Evolutionary conservation across 2,888 invertebrate genomes (phyloP).

Genomic region (Rhaphigaster nebulosa): DNA sequence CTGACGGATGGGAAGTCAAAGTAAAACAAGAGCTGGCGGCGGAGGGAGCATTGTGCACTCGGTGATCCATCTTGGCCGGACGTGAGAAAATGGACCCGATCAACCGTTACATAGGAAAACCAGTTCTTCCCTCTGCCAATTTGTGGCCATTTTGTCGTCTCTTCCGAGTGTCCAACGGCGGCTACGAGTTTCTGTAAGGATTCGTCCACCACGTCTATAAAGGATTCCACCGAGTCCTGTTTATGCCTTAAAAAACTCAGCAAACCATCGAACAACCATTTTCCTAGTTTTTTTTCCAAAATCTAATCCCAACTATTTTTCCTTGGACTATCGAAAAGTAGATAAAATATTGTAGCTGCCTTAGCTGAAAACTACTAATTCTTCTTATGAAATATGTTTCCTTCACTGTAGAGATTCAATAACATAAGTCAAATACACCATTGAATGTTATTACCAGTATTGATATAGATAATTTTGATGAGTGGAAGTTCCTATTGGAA

Average conservation of each 20-base stretch:
- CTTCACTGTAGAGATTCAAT: too few relatives aligned
- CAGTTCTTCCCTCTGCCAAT: constrained; percentile 52
- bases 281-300: neutral
- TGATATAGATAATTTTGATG: too few relatives aligned
- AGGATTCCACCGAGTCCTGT: neutral
- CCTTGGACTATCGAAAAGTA: too few relatives aligned
- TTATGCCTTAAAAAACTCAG: neutral
- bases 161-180: constrained; percentile 13
- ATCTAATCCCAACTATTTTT: neutral
- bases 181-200: neutral
- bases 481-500: too few relatives aligned
- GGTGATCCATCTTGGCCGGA: constrained; percentile 61
- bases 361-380: too few relatives aligned
- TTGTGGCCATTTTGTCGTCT: constrained; percentile 45
- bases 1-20: constrained; percentile 40
- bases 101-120: constrained; percentile 55
- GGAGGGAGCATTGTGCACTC: constrained; percentile 49
- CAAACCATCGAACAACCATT: neutral
- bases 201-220: neutral
- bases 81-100: constrained; percentile 54
- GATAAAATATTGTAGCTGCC: too few relatives aligned
- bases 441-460: too few relatives aligned
- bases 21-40: constrained; percentile 35
- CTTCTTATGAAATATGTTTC: too few relatives aligned
- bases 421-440: too few relatives aligned